phyloP scores from a whole-genome alignment of 2,797 vertebrate species.

The Micrastur ruficollis region DNA sequence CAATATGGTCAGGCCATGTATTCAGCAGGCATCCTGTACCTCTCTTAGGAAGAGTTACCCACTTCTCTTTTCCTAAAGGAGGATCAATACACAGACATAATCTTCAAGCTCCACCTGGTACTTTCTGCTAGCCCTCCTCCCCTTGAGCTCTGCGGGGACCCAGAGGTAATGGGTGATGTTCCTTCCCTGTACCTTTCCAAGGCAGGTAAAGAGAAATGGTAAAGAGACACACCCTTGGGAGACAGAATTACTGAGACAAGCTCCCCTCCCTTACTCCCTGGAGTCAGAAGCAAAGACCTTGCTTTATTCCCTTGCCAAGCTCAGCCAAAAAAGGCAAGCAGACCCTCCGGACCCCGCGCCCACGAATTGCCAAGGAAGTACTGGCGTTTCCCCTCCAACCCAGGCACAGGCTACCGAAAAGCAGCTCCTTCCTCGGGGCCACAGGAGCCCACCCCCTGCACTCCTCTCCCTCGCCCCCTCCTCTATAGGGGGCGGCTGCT shows the following conservation, averaged over 20 bases:
- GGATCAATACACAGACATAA: neutral
- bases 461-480: neutral
- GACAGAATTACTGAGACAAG: neutral
- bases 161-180: neutral
- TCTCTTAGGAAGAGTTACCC: neutral
- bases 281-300: neutral
- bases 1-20: neutral
- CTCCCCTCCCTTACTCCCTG: neutral
- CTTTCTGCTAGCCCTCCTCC: neutral
- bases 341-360: neutral
- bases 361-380: neutral
- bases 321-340: neutral
- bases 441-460: neutral
- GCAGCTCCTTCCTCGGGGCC: neutral
- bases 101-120: neutral
- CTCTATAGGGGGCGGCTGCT: neutral
- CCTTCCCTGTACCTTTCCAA: rapidly evolving
- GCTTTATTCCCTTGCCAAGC: neutral
- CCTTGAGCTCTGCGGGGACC: neutral
- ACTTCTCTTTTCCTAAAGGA: neutral
- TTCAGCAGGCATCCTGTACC: neutral
- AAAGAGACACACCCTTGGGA: neutral
- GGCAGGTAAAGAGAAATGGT: neutral
- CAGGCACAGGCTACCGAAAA: neutral
- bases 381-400: neutral